Evolutionary conservation across 2,888 invertebrate species (phyloP), one percentile per base, ranked within the genome.

Genomic region (Heliothis peltigera): DNA sequence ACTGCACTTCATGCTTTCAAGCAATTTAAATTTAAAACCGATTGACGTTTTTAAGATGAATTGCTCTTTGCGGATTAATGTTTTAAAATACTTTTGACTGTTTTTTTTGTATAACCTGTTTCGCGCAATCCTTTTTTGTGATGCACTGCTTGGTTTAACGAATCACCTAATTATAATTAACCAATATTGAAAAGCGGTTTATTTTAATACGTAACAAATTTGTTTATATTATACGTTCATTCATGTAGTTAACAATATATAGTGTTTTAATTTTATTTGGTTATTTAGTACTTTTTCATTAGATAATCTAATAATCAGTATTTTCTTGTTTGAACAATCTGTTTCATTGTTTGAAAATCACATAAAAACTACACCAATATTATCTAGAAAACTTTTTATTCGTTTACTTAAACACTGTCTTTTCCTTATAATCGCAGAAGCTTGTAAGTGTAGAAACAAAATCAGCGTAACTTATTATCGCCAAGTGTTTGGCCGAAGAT

Each of bases 11-110:
- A 78, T 68, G 70, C 75, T 79, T 80, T 78, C 75, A 73, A 66
- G 64, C 64, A 59, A 78, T 80, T 78, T 70, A 72, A 78, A 79
- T 80, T 80, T 78, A 70, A 78, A 75, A 68, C 66, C 70, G 62
- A 80, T 80, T 75, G 79, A 78, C 72, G 70, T 72, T 78, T 75
- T 58, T 65, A 70, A 66, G 65, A 70, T 63, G 64, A 72, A 78
- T 72, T 72, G 58, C 69, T 64, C 56, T 79, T 70, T 52, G 21
- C 35, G 61, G 67, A 65, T 75, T 78, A 58, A 72, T 70, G 65
- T 66, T 71, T 69, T 62, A 63, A 70, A 67, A 63, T 62, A 48
- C 63, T 76, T 67, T 61, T 70, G 65, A 49, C 64, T 66, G 55
- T 63, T 66, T 67, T 63, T 66, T 67, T 67, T 66, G 61, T 57